Evolutionary conservation across 2,888 invertebrate genomes (phyloP).

Genomic region (Tribolium freemani): DNA sequence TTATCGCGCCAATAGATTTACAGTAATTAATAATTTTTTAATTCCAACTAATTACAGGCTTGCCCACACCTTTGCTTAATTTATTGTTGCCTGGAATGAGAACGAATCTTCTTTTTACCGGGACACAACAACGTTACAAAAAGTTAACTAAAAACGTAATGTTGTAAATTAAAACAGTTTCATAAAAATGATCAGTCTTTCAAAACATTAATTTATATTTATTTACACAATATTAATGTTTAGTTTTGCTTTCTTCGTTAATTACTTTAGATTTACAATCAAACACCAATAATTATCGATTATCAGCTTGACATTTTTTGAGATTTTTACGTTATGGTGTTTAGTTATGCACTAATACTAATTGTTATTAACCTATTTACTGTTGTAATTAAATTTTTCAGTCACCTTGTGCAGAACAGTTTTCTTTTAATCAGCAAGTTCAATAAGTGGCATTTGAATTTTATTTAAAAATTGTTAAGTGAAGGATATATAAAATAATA

Average conservation of each 20-base stretch:
- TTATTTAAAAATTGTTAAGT: neutral
- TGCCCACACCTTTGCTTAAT: conserved; percentile 14
- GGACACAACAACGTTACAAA: neutral
- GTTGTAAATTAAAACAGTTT: too few relatives aligned
- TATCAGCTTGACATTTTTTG: neutral
- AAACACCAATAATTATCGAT: neutral
- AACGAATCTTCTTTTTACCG: neutral
- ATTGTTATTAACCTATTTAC: neutral
- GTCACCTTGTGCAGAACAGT: neutral
- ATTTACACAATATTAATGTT: neutral
- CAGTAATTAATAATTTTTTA: conserved; percentile 38
- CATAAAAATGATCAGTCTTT: neutral
- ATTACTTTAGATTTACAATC: neutral
- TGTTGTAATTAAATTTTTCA: neutral
- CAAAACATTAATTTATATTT: neutral
- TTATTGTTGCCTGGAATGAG: neutral
- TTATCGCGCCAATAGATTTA: conserved; percentile 25
- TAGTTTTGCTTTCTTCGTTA: neutral
- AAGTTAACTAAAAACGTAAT: too few relatives aligned
- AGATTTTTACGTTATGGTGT: neutral
- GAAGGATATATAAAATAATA: conserved; percentile 5
- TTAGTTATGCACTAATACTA: neutral
- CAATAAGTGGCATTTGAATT: too few relatives aligned
- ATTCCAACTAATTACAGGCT: conserved; percentile 30
- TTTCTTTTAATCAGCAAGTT: too few relatives aligned